These are phyloP conservation scores for Agriopis marginaria DNA, from an alignment of 2,888 invertebrate genomes.

Conservation along the genomic window DNA sequence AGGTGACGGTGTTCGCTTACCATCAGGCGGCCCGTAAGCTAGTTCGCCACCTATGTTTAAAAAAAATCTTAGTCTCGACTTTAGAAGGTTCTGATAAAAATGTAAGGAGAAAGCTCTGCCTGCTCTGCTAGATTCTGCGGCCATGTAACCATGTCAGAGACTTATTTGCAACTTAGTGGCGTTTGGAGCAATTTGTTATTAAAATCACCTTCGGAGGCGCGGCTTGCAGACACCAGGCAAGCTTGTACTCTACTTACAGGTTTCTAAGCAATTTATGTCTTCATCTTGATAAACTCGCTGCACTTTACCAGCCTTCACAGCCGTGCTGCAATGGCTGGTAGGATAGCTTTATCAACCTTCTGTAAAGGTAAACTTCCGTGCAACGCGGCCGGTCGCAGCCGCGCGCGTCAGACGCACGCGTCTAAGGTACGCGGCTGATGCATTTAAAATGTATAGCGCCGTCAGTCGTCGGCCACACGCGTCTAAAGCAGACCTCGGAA, in stretches of 20 bases:
- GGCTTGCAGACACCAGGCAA: constrained; percentile 23
- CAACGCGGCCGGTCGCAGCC: too few relatives aligned
- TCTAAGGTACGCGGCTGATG: too few relatives aligned
- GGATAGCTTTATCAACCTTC: too few relatives aligned
- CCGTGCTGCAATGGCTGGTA: neutral
- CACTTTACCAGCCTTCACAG: constrained; percentile 54
- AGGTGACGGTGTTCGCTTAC: too few relatives aligned
- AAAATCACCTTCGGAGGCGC: constrained; percentile 27
- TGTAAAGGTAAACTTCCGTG: too few relatives aligned
- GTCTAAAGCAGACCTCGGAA: too few relatives aligned
- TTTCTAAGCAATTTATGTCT: constrained; percentile 26
- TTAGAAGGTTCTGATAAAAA: neutral
- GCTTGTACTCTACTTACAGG: constrained; percentile 1
- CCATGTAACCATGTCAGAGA: constrained; percentile 15
- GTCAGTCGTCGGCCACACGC: too few relatives aligned
- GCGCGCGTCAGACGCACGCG: too few relatives aligned
- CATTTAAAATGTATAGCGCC: too few relatives aligned
- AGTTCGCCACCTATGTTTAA: too few relatives aligned
- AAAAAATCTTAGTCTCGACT: neutral
- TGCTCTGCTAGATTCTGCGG: neutral
- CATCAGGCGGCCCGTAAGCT: too few relatives aligned
- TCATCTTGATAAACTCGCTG: constrained; percentile 4
- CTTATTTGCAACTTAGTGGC: constrained; percentile 29
- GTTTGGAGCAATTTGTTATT: constrained; percentile 30
- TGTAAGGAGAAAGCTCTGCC: neutral